A percentile compares a stretch with the other conserved stretches of the same genome.
Conservation (phyloP, 2,797 vertebrate species). For the Macropodus opercularis region DNA sequence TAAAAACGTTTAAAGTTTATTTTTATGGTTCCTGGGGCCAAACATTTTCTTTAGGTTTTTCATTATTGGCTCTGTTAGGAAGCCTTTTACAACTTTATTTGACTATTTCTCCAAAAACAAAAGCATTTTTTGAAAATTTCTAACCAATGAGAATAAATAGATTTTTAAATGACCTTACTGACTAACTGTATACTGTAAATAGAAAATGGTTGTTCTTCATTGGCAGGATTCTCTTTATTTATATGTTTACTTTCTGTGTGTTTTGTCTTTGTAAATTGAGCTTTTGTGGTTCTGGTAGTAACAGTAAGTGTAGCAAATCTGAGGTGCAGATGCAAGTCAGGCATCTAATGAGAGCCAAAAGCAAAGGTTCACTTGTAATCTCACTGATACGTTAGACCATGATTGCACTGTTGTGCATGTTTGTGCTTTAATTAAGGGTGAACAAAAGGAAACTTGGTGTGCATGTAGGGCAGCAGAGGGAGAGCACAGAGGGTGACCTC, state of each 20-base stretch:
- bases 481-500: constrained; percentile 50
- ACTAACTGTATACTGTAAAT: too few species aligned
- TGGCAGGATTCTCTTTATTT: too few species aligned
- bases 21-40: not conserved
- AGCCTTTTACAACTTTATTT: not conserved
- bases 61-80: not conserved
- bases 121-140: not conserved
- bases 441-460: constrained; percentile 58
- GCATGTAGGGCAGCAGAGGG: constrained; percentile 57
- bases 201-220: not conserved
- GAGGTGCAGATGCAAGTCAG: constrained; percentile 3
- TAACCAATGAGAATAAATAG: not conserved
- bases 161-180: not conserved
- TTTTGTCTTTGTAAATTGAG: not conserved
- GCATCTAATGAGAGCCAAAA: constrained; percentile 2
- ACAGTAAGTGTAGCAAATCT: not conserved
- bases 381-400: constrained; percentile 24
- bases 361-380: constrained; percentile 18
- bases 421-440: constrained; percentile 59
- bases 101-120: not conserved
- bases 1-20: not conserved
- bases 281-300: not conserved
- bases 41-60: not conserved
- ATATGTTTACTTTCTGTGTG: not conserved
- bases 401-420: constrained; percentile 9